Percentiles rank a stretch among this genome's conserved stretches.
These are phyloP conservation scores for Hyles euphorbiae DNA, from an alignment of 1,140 invertebrate genomes.

Conservation along the genomic window DNA sequence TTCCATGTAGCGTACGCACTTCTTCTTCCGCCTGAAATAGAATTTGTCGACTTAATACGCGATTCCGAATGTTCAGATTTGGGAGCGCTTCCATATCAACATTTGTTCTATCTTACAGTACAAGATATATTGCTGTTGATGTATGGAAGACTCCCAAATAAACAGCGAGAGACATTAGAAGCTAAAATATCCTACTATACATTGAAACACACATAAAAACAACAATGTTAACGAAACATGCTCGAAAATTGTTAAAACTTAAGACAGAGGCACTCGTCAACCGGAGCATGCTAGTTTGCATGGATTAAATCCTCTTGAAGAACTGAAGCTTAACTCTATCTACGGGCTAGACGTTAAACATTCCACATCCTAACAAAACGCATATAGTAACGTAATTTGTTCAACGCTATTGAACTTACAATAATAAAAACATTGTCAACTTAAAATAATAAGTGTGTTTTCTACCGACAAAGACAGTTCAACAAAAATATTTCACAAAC, in stretches of 20 bases:
- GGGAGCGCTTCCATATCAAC: not conserved
- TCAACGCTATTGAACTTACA: no score
- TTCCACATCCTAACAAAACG: no score
- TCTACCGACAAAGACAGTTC: no score
- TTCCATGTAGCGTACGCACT: constrained; percentile 96
- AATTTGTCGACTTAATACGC: constrained; percentile 85
- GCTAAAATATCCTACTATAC: constrained; percentile 22
- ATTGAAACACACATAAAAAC: constrained; percentile 21
- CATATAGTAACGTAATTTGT: no score
- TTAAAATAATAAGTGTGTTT: no score
- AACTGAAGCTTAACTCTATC: no score
- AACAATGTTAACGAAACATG: constrained; percentile 31
- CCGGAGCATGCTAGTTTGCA: constrained; percentile 1
- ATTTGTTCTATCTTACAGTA: not conserved
- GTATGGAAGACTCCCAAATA: constrained; percentile 1
- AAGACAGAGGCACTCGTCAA: constrained; percentile 14
- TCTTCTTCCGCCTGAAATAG: constrained; percentile 94
- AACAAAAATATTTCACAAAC: no score
- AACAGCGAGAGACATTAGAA: constrained; percentile 8
- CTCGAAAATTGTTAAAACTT: constrained; percentile 29
- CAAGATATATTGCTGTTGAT: not conserved
- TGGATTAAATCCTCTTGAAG: no score
- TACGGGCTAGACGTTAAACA: no score
- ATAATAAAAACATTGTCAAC: no score
- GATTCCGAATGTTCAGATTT: constrained; percentile 2